phyloP scores from a whole-genome alignment of 2,888 invertebrate species.

The Heliothis peltigera region DNA sequence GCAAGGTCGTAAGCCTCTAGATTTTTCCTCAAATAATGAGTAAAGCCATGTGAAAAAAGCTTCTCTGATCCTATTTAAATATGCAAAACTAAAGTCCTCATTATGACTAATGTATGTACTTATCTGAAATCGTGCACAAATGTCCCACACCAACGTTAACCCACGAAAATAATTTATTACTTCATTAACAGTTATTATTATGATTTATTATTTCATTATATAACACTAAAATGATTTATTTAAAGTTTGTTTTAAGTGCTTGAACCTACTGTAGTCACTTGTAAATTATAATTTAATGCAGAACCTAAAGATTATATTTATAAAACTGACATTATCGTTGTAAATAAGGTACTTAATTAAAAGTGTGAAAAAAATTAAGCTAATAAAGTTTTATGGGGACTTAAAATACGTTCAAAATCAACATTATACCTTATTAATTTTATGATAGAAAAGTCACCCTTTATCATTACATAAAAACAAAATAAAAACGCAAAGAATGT shows the following conservation, averaged over 20 bases:
- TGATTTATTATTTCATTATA: conserved; percentile 44
- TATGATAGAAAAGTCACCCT: background rate
- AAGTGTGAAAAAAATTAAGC: no score
- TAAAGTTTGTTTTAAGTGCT: conserved; percentile 22
- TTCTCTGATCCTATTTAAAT: background rate
- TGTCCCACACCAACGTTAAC: conserved; percentile 25
- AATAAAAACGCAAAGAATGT: background rate
- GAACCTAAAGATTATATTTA: background rate
- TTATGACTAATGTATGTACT: background rate
- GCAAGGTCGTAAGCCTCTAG: no score
- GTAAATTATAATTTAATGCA: conserved; percentile 3
- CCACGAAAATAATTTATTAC: conserved; percentile 38
- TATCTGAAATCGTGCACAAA: conserved; percentile 25
- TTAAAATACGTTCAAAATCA: no score
- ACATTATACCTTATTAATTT: background rate
- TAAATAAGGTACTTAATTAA: no score
- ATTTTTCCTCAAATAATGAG: no score
- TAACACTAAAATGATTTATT: conserved; percentile 41
- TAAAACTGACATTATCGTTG: background rate
- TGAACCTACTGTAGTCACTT: background rate
- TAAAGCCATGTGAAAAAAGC: no score
- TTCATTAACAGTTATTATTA: conserved; percentile 44
- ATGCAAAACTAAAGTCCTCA: background rate
- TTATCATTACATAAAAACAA: no score
- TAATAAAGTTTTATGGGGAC: no score